These are phyloP conservation scores for Eupleurogrammus muticus DNA, from an alignment of 2,797 vertebrate genomes.

Conservation along the genomic window DNA sequence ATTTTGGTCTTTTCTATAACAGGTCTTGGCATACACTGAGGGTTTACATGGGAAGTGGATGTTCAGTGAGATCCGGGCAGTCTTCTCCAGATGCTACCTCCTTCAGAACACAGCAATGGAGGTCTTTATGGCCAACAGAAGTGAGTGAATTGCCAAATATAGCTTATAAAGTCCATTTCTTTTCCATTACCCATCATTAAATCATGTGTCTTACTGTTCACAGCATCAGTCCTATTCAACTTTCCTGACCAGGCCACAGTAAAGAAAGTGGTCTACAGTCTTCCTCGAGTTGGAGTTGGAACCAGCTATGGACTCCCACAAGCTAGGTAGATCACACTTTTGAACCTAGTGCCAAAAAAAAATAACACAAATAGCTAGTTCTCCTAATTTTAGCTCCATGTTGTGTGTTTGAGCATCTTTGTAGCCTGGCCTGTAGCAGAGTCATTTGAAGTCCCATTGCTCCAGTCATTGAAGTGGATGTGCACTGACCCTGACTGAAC, in stretches of 20 bases:
- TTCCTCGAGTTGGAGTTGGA: conserved; percentile 96
- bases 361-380: conserved; percentile 6
- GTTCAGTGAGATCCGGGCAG: conserved; percentile 98
- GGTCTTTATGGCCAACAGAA: conserved; percentile 99
- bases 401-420: conserved; percentile 34
- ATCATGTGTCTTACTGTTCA: conserved; percentile 41
- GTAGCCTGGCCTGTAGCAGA: conserved; percentile 55
- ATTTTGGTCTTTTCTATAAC: conserved; percentile 20
- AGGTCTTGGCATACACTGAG: conserved; percentile 95
- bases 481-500: conserved; percentile 81
- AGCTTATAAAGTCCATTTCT: conserved; percentile 5
- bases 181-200: background rate
- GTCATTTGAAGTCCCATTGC: conserved; percentile 72
- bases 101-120: conserved; percentile 96
- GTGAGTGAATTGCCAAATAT: conserved; percentile 79
- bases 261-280: conserved; percentile 96
- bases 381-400: conserved; percentile 6
- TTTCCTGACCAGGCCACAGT: conserved; percentile 97
- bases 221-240: conserved; percentile 99
- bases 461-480: conserved; percentile 72
- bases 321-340: conserved; percentile 87
- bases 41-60: conserved; percentile 99
- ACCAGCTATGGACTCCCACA: conserved; percentile 98
- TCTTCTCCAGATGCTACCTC: conserved; percentile 94
- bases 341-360: background rate